Conservation (phyloP, 2,888 invertebrate genomes). For the Aspidiotus destructor region DNA sequence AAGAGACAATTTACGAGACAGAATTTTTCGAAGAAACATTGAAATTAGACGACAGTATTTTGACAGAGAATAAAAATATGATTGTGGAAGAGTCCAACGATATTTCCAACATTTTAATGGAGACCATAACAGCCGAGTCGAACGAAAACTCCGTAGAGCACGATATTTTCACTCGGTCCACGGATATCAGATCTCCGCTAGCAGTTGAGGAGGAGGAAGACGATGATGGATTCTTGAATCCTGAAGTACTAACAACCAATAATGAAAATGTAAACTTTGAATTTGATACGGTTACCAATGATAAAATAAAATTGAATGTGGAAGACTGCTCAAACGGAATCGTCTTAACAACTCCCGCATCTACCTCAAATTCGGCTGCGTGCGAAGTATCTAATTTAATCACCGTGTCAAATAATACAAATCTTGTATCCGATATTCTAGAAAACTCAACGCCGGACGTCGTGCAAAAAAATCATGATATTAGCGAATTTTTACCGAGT, state of each 20-base stretch:
- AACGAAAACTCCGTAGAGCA: neutral
- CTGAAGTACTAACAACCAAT: too few relatives aligned
- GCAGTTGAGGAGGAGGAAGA: neutral
- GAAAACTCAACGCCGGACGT: neutral
- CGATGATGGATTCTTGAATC: neutral
- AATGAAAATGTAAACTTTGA: neutral
- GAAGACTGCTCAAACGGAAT: neutral
- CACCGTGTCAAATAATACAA: slow-evolving; percentile 7
- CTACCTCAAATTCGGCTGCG: neutral
- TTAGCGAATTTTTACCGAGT: neutral
- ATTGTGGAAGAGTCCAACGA: neutral
- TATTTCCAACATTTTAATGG: slow-evolving; percentile 3
- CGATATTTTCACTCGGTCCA: neutral
- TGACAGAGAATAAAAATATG: neutral
- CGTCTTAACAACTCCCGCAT: neutral
- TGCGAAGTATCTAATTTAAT: slow-evolving; percentile 11
- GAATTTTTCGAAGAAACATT: slow-evolving; percentile 23
- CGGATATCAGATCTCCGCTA: neutral
- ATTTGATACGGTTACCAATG: too few relatives aligned
- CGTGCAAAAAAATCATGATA: neutral
- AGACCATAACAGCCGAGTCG: neutral
- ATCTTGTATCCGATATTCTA: slow-evolving; percentile 1
- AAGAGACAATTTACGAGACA: slow-evolving; percentile 26
- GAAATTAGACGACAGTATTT: slow-evolving; percentile 11
- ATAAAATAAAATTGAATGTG: neutral